A percentile compares a stretch with the other conserved stretches of the same genome.
Conservation (phyloP, 1,140 invertebrate species). For the Zeugodacus cucurbitae region DNA sequence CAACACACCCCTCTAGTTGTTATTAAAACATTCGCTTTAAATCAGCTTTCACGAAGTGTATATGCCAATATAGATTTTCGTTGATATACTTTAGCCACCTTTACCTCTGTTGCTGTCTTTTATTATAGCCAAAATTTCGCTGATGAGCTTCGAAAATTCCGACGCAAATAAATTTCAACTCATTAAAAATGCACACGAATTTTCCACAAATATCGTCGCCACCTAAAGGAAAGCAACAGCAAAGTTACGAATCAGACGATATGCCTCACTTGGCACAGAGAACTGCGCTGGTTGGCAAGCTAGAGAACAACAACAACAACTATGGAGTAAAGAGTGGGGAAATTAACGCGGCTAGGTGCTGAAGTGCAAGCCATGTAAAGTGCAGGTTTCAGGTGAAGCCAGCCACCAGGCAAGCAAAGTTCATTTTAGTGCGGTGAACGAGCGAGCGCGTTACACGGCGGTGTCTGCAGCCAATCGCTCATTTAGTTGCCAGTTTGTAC, state of each 20-base stretch:
- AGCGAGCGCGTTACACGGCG: background rate
- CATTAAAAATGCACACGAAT: constrained; percentile 2
- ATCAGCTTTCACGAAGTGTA: no score
- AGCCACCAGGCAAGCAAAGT: background rate
- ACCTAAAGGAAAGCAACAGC: background rate
- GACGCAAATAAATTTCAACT: constrained; percentile 8
- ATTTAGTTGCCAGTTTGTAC: background rate
- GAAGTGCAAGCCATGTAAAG: background rate
- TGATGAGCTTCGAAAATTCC: background rate
- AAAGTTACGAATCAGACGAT: background rate
- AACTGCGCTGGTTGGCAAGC: background rate
- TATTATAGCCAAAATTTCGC: background rate
- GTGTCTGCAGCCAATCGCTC: background rate
- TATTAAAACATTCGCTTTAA: no score
- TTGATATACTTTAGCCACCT: background rate
- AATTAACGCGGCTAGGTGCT: background rate
- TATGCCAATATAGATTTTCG: no score
- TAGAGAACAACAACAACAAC: background rate
- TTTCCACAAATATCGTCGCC: background rate
- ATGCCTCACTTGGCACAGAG: background rate
- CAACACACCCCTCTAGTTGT: no score
- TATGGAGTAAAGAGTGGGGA: background rate
- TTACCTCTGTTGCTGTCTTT: background rate
- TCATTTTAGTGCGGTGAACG: background rate
- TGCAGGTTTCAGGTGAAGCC: background rate